Evolutionary conservation across 2,888 invertebrate species (phyloP).

Genomic region (Arrhopalites spinosus): DNA sequence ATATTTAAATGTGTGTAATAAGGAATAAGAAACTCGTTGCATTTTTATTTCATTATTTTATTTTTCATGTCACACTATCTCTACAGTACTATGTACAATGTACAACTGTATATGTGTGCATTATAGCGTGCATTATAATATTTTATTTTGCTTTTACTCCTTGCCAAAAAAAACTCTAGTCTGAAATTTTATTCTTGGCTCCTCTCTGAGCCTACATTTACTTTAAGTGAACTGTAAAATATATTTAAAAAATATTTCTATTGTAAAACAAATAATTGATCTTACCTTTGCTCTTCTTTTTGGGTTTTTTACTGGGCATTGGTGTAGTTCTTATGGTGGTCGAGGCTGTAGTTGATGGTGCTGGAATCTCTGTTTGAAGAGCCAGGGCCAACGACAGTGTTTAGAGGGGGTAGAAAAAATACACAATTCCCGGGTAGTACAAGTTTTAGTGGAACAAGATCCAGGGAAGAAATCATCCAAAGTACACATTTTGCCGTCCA

Average conservation of each 20-base stretch:
- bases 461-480: background rate
- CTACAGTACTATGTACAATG: too few species aligned
- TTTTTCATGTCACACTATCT: too few species aligned
- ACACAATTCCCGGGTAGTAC: background rate
- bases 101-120: too few species aligned
- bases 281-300: conserved; percentile 33
- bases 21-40: background rate
- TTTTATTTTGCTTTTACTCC: background rate
- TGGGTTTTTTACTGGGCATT: conserved; percentile 38
- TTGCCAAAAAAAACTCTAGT: conserved; percentile 1
- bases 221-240: background rate
- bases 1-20: too few species aligned
- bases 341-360: conserved; percentile 74
- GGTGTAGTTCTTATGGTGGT: conserved; percentile 42
- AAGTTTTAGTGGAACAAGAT: too few species aligned
- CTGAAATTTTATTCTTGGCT: background rate
- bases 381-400: background rate
- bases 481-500: background rate
- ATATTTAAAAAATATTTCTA: conserved; percentile 2
- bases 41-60: conserved; percentile 5
- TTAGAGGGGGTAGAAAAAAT: background rate
- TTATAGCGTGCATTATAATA: too few species aligned
- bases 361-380: conserved; percentile 74
- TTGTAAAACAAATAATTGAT: background rate
- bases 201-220: background rate